Percentiles rank a stretch among this genome's conserved stretches.
Evolutionary conservation across 2,888 invertebrate species (phyloP).

Genomic region (Kryphioiulus occultus): DNA sequence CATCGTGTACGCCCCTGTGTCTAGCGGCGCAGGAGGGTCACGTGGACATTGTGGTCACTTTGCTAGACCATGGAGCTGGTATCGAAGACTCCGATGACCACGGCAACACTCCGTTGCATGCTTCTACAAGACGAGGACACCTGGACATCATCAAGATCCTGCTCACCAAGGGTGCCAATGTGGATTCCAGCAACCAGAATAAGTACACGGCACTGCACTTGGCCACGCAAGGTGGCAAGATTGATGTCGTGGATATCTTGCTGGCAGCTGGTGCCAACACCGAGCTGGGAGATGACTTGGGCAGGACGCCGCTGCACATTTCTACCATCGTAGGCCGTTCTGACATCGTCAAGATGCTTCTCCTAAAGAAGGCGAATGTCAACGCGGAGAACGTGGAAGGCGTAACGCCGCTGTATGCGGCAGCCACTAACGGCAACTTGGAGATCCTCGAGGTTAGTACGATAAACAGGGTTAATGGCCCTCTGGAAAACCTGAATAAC

Average conservation of each 20-base stretch:
- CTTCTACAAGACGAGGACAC: not conserved
- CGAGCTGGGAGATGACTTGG: not conserved
- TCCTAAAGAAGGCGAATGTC: slow-evolving; percentile 50
- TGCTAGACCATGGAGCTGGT: not conserved
- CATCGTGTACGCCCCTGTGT: not conserved
- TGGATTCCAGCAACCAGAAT: slow-evolving; percentile 63
- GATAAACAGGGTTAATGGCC: no score
- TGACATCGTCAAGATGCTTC: slow-evolving; percentile 50
- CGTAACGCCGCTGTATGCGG: not conserved
- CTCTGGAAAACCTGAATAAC: no score
- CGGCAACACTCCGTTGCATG: slow-evolving; percentile 24
- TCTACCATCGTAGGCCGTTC: not conserved
- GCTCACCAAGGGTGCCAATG: slow-evolving; percentile 69
- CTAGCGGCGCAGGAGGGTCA: slow-evolving; percentile 24
- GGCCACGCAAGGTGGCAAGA: not conserved
- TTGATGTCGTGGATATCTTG: not conserved
- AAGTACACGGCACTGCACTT: slow-evolving; percentile 27
- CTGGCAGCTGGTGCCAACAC: slow-evolving; percentile 55
- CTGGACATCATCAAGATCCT: not conserved
- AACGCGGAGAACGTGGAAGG: not conserved
- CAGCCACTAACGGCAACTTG: not conserved
- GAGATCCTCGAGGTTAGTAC: not conserved
- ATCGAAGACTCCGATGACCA: not conserved
- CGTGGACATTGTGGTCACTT: not conserved
- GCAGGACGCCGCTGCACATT: slow-evolving; percentile 7